Evolutionary conservation across 92 coral and sea anemone species (phyloP), one percentile per base, ranked within the genome.

Genomic region (Phenganax stokvisi): DNA sequence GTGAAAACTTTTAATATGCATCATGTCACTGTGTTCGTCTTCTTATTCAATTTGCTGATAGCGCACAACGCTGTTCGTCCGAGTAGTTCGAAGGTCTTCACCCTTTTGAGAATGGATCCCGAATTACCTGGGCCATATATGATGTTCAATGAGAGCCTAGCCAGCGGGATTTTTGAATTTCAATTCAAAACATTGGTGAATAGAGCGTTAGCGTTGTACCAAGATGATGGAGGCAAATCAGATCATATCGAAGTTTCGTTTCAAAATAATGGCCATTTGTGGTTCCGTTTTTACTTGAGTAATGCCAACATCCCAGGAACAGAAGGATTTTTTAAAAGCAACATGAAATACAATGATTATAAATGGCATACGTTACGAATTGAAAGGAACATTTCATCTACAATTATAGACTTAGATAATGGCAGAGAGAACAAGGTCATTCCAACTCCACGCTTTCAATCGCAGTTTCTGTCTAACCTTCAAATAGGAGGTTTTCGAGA

Each of bases 111-210:
- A 20, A 64, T 28, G 7, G 83, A 29, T 54, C 16, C 15, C 2
- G 29, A 12, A 4, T 51, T 79, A 4, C 83, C 73, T 64, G 83
- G 83, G 7, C 83, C 83, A 7, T 63, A 72, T 13, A 51, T 79
- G 74, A 29, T 6, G 0, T 79, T 79, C 30, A 63, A 63, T 12
- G 29, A 16, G 10, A 79, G 61, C 25, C 59, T 79, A 13, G 74
- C 60, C 0, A 67, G 69, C 8, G 83, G 83, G 54, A 61, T 79
- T 27, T 79, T 79, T 65, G 74, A 79, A 28, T 79, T 79, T 51
- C 47, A 44, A 54, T 79, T 79, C 29, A 79, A 79, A 53, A 79
- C 83, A 11, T 63, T 47, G 8, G 74, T 54, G 60, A 12, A 63
- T 10, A 27, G 29, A 8, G 83, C 74, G 10, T 79, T 79, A 54